phyloP scores from a whole-genome alignment of 2,113 vertebrate species.

The Piliocolobus tephrosceles region DNA sequence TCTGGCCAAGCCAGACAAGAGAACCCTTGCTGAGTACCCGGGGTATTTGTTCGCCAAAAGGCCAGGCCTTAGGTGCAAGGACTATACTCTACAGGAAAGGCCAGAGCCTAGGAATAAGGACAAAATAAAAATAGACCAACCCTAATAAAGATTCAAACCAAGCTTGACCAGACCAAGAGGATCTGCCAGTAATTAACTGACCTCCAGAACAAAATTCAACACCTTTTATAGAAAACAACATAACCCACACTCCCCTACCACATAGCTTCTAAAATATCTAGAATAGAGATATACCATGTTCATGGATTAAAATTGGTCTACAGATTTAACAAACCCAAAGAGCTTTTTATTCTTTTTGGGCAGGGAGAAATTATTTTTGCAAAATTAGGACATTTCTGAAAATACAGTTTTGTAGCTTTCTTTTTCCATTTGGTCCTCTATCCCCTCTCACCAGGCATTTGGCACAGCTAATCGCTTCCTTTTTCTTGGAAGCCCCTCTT shows the following conservation, averaged over 20 bases:
- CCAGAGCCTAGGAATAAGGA: background rate
- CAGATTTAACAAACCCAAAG: background rate
- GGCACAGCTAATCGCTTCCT: background rate
- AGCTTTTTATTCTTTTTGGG: background rate
- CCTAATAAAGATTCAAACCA: background rate
- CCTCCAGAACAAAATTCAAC: background rate
- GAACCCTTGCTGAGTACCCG: background rate
- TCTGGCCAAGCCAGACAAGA: background rate
- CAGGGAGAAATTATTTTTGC: background rate
- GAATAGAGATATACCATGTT: background rate
- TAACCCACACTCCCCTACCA: background rate
- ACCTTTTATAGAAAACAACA: background rate
- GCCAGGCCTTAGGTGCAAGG: background rate
- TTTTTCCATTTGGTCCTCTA: background rate
- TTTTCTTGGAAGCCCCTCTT: background rate
- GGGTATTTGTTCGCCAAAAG: background rate
- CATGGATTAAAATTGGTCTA: background rate
- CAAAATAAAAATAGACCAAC: background rate
- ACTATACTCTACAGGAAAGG: background rate
- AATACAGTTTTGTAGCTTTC: background rate
- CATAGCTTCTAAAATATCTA: background rate
- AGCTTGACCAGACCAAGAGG: background rate
- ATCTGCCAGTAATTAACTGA: background rate
- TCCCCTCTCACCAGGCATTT: background rate
- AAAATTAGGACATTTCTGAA: background rate